Conservation (phyloP, 2,797 vertebrate species). For the Crax fasciolata region DNA sequence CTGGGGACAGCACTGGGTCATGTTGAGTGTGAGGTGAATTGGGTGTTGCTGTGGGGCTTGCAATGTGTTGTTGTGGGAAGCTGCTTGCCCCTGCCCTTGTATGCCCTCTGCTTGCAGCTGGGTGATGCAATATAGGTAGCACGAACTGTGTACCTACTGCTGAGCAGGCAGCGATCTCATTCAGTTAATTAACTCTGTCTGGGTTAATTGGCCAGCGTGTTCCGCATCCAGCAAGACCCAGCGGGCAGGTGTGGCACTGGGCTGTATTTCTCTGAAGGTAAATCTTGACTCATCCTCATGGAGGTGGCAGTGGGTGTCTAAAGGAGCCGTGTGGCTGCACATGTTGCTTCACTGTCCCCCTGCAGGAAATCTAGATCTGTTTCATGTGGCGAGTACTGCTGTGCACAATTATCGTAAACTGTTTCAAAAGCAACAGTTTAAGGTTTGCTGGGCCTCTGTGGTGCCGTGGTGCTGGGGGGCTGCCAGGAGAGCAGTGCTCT, state of each 20-base stretch:
- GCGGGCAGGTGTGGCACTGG: neutral
- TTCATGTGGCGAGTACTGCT: fast-evolving
- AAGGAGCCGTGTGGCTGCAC: neutral
- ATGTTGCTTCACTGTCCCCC: fast-evolving
- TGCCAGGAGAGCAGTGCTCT: fast-evolving
- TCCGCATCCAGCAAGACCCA: neutral
- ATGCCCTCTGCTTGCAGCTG: fast-evolving
- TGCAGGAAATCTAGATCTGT: neutral
- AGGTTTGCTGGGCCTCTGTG: neutral
- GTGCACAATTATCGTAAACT: fast-evolving
- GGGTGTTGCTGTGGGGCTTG: neutral
- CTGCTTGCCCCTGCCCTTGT: fast-evolving
- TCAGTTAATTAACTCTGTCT: neutral
- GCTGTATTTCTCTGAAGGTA: neutral
- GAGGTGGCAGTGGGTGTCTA: neutral
- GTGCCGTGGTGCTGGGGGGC: fast-evolving
- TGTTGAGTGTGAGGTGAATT: neutral
- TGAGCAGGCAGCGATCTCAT: neutral
- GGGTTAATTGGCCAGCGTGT: neutral
- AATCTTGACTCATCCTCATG: fast-evolving
- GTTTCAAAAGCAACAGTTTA: neutral
- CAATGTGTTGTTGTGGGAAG: fast-evolving
- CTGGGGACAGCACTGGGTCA: too few relatives aligned
- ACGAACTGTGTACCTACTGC: fast-evolving
- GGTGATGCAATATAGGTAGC: neutral